Percentiles rank a stretch among this genome's conserved stretches.
phyloP scores from a whole-genome alignment of 2,797 vertebrate species.

The Phataginus tricuspis region DNA sequence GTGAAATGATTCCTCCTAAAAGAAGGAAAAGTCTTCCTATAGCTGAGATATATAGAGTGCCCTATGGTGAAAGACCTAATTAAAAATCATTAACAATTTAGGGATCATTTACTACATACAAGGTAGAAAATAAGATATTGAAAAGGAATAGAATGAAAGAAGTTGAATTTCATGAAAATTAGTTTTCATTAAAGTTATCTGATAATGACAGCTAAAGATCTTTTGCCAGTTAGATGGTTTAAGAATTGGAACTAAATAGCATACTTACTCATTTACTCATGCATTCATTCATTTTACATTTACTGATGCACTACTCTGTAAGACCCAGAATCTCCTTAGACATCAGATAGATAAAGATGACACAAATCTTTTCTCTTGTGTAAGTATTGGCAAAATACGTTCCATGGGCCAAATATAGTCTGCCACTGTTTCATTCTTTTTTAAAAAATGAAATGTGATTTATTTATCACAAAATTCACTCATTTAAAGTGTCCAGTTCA shows the following conservation, averaged over 20 bases:
- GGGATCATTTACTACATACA: background rate
- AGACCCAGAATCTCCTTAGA: background rate
- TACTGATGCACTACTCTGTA: background rate
- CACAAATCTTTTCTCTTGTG: background rate
- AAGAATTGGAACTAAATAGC: background rate
- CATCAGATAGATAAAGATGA: background rate
- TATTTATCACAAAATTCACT: background rate
- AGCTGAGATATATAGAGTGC: background rate
- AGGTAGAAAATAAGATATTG: background rate
- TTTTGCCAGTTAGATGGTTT: background rate
- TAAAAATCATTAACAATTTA: conserved; percentile 32
- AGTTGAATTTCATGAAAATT: background rate
- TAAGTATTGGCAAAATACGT: background rate
- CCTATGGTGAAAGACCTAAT: background rate
- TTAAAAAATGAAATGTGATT: background rate
- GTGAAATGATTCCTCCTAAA: background rate
- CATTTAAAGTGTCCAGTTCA: background rate
- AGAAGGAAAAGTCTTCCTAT: conserved; percentile 39
- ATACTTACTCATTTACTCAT: background rate
- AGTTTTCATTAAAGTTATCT: background rate
- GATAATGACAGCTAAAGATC: background rate
- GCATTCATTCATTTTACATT: background rate
- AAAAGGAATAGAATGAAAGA: background rate
- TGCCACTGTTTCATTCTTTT: background rate
- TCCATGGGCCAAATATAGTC: background rate